Base-by-base conservation (phyloP, 2,797 vertebrate species). In the Melanitta fusca region DNA sequence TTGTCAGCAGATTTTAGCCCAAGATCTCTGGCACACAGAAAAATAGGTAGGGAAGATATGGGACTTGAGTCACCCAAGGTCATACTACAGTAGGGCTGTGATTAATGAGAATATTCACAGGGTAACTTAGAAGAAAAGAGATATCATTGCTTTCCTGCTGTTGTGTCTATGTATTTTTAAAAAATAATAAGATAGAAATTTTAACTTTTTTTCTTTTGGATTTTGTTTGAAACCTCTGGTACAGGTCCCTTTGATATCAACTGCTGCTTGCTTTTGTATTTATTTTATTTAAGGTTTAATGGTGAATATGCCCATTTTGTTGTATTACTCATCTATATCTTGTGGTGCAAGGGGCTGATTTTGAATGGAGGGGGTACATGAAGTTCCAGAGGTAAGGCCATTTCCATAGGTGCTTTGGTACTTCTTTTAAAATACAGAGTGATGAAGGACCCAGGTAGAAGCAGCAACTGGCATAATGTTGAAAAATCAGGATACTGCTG, bases 201-300 rank as follows among this genome's bases (percentile, higher is more conserved):
- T 53, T 71, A 53, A 36, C n/a, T 51, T 87, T 65, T 53, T 66
- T 87, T 41, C 24, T 64, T 69, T 36, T 30, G 24, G 56, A 12
- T 72, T 77, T 77, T 47, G 34, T 56, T 56, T 61, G 24, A n/a
- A 21, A 43, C 2, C 39, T 61, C 39, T 62, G 6, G 20, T 39
- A n/a, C 1, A 1, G 53, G 28, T 70, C 6, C 25, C 14, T 0
- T 0, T 0, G 0, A 41, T 24, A 58, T 30, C 6, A 20, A 47
- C 75, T 83, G 18, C 64, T 25, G 6, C 36, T 75, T 73, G n/a
- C 20, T 62, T 77, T 73, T 38, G 43, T 14, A 69, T 34, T 38
- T 43, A 14, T 43, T 85, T 68, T 10, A 54, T 22, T 41, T 45
- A 30, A 62, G 10, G 9, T 84, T 84, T 62, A 64, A 47, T 34